Evolutionary conservation across 1,140 invertebrate species (phyloP), one percentile per base, ranked within the genome.

Genomic region (Diachasma alloeum): DNA sequence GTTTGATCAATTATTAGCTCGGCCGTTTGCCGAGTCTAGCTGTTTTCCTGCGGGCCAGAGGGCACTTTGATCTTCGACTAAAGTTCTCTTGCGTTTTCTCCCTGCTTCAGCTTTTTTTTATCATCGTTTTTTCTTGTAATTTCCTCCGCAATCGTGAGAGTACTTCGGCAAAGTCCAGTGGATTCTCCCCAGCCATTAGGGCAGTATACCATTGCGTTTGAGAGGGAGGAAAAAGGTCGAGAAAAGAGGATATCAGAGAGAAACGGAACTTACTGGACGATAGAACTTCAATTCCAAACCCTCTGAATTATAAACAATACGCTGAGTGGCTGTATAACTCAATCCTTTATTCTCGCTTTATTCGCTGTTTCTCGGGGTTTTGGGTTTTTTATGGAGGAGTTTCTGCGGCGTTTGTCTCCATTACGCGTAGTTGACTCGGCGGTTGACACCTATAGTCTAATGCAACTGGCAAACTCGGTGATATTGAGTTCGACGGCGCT

Each of bases 231-330:
- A 69, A 26, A 37, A 24, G 46, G 15, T 26, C 24, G 68, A 36
- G 24, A 46, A 69, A 67, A 48, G 17, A 46, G 24, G 42, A 31
- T 63, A 26, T 63, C 24, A 0, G 59, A 3, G 59, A 9, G 19
- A 63, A 63, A 31, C 59, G 59, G 84, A 83, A 82, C 83, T 53
- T 53, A 53, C 48, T 53, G 15, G 48, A 53, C 48, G 48, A 53
- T 53, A 53, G 48, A 53, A 15, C 48, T 53, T 53, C 48, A 19
- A 83, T 79, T 79, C 74, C 31, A 24, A 22, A 68, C 53, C 75
- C 56, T 78, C 63, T 78, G 48, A 72, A 59, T 59, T 26, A 66
- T 67, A 42, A n/a, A 74, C 59, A 53, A 53, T 17, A 17, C 48
- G 15, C 48, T 19, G 48, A 53, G 48, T 53, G 48, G 48, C 48